These are phyloP conservation scores for Micromys minutus DNA, from an alignment of 2,113 vertebrate genomes.

Conservation along the genomic window DNA sequence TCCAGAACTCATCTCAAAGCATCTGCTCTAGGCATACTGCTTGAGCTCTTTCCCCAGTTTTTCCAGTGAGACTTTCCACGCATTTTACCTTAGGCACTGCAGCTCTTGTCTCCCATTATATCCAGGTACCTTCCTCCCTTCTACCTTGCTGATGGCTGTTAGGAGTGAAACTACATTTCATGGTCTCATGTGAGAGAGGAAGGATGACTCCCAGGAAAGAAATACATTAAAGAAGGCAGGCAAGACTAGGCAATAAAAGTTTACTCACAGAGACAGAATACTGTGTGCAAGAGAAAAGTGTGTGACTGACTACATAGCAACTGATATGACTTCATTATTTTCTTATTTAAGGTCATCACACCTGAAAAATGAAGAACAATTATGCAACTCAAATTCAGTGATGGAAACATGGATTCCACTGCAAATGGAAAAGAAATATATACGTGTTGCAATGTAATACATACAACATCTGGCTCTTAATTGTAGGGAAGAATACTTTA, in stretches of 20 bases:
- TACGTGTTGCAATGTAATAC: background rate
- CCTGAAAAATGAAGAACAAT: background rate
- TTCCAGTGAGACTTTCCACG: background rate
- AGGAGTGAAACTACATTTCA: background rate
- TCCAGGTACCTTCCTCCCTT: background rate
- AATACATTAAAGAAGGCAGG: background rate
- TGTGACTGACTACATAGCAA: background rate
- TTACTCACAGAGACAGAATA: background rate
- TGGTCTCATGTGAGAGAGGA: background rate
- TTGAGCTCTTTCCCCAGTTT: background rate
- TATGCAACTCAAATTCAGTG: background rate
- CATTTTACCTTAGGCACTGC: background rate
- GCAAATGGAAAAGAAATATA: background rate
- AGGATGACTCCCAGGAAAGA: background rate
- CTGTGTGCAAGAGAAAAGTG: background rate
- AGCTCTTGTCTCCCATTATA: background rate
- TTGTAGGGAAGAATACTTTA: background rate
- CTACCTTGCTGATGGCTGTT: background rate
- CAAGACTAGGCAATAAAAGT: background rate
- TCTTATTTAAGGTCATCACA: background rate
- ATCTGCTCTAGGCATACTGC: background rate
- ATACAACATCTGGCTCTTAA: background rate
- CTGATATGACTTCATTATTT: background rate
- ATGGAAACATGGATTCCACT: background rate
- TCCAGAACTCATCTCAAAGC: background rate